Evolutionary conservation across 1,140 invertebrate species (phyloP), one percentile per base, ranked within the genome.

Genomic region (Zophobas atratus): DNA sequence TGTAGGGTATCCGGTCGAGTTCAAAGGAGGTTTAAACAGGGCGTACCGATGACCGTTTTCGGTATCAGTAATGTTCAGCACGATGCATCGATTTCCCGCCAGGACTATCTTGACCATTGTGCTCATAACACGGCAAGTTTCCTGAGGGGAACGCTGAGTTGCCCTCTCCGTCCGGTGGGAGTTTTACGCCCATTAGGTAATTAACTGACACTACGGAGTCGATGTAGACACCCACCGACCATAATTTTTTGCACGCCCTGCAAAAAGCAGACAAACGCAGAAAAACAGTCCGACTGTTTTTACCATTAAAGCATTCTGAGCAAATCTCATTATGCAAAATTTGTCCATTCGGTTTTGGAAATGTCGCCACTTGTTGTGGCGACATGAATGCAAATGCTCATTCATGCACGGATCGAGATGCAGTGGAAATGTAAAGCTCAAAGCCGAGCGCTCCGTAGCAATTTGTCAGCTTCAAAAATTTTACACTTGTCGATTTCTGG

Each of bases 141-240:
- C 71, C 71, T 73, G 71, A 73, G 35, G 71, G 71, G 71, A 56
- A 73, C 60, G 49, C 46, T 73, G 55, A 56, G 71, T 73, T 73
- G 39, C 71, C 51, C 49, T 53, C 32, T 35, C 36, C 20, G 49
- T 73, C 71, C 71, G 71, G 51, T 73, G 71, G 71, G 71, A 73
- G 71, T 73, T 73, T 73, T 38, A 73, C 71, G 71, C 71, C 71
- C 71, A 73, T 73, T 73, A 73, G 71, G 38, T 73, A 73, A 73
- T 73, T 73, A 73, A 73, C 71, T 73, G 71, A 73, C 71, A 56
- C 71, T 51, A 73, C 46, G 20, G 57, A 38, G 36, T 6, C 57
- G 34, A 63, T 63, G 57, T 67, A 67, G 39, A 20, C n/a, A 67
- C 38, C 38, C 60, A 67, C 60, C 41, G 33, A 67, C 38, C 60